Conservation (phyloP, 2,888 invertebrate species). For the Baronia brevicornis region DNA sequence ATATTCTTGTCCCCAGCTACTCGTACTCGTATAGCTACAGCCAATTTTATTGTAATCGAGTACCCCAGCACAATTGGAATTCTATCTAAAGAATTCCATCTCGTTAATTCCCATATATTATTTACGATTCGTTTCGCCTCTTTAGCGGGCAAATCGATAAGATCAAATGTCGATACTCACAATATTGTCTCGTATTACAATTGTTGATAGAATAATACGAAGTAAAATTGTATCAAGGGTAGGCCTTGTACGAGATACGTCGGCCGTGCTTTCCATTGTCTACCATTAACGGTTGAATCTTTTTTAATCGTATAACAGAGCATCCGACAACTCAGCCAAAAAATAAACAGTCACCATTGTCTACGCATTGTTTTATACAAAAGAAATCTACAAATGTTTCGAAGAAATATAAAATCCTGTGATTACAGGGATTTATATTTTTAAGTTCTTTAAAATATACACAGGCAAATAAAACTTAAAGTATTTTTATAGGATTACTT, state of each 20-base stretch:
- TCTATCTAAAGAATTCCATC: conserved; percentile 44
- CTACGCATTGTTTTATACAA: conserved; percentile 3
- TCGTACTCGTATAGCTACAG: conserved; percentile 10
- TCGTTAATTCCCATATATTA: conserved; percentile 65
- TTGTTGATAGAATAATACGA: conserved; percentile 46
- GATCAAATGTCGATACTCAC: conserved; percentile 62
- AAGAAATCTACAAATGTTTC: neutral
- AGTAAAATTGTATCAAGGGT: conserved; percentile 27
- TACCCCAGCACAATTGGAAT: conserved; percentile 30
- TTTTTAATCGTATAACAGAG: conserved; percentile 1
- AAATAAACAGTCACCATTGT: conserved; percentile 1
- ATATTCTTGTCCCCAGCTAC: conserved; percentile 30
- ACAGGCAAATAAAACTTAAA: too few relatives aligned
- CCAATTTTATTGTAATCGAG: conserved; percentile 19
- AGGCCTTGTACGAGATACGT: conserved; percentile 8
- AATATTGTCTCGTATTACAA: conserved; percentile 65
- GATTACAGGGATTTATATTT: too few relatives aligned
- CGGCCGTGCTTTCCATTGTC: conserved; percentile 4
- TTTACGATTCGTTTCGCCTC: conserved; percentile 65
- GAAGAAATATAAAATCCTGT: neutral
- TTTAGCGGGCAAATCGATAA: conserved; percentile 52
- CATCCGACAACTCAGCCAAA: neutral
- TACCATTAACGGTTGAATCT: conserved; percentile 6
- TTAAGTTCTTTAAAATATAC: too few relatives aligned
- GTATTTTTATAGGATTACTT: too few relatives aligned